Conservation (phyloP, 2,888 invertebrate genomes). For the Spodoptera littoralis region DNA sequence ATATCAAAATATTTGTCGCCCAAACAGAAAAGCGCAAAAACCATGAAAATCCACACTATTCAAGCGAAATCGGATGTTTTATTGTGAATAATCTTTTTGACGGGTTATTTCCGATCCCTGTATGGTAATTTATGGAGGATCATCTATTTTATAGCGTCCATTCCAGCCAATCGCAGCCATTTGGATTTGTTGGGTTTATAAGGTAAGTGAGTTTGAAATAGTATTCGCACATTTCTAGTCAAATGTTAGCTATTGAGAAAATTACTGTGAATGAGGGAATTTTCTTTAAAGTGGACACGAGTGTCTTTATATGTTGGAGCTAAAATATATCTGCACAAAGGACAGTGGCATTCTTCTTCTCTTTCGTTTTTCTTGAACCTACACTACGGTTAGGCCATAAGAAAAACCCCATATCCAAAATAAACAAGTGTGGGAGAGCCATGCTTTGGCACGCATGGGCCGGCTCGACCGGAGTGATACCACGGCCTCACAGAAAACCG, state of each 20-base stretch:
- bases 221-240: neutral
- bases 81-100: slow-evolving; percentile 51
- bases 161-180: slow-evolving; percentile 28
- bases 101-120: slow-evolving; percentile 38
- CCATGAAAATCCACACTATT: slow-evolving; percentile 34
- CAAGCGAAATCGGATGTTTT: slow-evolving; percentile 39
- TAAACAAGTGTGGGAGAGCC: no score
- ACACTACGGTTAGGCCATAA: no score
- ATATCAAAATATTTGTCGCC: neutral
- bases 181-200: slow-evolving; percentile 35
- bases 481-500: no score
- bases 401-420: no score
- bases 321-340: no score
- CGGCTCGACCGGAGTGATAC: no score
- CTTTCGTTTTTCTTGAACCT: no score
- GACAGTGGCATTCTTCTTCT: no score
- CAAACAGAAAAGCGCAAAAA: slow-evolving; percentile 1
- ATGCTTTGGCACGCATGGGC: no score
- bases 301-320: no score
- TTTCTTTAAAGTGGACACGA: no score
- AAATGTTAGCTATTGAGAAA: neutral
- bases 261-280: no score
- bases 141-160: slow-evolving; percentile 48
- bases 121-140: slow-evolving; percentile 46
- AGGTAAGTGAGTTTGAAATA: slow-evolving; percentile 25